phyloP scores from a whole-genome alignment of 2,888 invertebrate species.

The Chalcis sispes region DNA sequence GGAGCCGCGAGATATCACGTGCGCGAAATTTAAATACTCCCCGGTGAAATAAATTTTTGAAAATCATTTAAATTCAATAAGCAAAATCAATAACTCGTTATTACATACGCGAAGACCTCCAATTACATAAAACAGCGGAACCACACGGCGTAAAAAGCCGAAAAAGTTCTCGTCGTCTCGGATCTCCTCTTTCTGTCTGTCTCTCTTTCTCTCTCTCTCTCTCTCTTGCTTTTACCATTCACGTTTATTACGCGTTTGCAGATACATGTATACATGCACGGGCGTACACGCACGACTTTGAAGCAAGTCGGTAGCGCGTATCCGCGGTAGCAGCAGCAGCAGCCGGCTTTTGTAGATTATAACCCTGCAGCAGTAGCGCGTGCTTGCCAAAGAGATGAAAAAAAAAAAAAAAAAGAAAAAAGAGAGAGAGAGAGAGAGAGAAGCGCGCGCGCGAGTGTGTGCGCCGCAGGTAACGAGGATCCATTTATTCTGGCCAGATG shows the following conservation, averaged over 20 bases:
- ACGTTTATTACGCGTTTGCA: neutral
- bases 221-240: no score
- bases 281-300: conserved; percentile 17
- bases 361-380: conserved; percentile 31
- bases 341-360: conserved; percentile 40
- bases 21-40: no score
- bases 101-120: no score
- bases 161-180: no score
- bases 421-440: conserved; percentile 26
- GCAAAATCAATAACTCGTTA: no score
- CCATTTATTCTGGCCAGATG: conserved; percentile 72
- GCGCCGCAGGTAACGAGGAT: conserved; percentile 69
- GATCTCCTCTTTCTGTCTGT: no score
- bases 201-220: no score
- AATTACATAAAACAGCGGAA: no score
- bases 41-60: no score
- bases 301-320: conserved; percentile 23
- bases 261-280: neutral
- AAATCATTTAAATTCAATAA: no score
- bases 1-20: no score
- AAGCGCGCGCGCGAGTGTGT: conserved; percentile 9
- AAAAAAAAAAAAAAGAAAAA: conserved; percentile 13
- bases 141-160: no score
- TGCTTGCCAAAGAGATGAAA: conserved; percentile 9
- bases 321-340: conserved; percentile 26